These are phyloP conservation scores for Spea bombifrons DNA, from an alignment of 2,113 vertebrate genomes.

Conservation along the genomic window DNA sequence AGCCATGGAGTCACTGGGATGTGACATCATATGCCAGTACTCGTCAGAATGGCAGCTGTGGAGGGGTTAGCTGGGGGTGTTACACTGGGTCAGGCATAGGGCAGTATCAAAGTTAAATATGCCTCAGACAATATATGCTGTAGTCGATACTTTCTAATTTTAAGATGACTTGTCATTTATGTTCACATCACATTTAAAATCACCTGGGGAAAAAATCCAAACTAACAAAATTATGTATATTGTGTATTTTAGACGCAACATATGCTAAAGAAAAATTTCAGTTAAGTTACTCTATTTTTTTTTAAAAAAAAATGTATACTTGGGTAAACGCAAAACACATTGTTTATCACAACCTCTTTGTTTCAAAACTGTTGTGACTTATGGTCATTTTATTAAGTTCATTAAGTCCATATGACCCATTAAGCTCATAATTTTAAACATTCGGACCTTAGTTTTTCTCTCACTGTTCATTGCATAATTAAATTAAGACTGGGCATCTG, in stretches of 20 bases:
- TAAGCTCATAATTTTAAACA: slow-evolving; percentile 48
- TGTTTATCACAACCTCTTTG: slow-evolving; percentile 9
- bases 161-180: too few species aligned
- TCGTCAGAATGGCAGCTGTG: too few species aligned
- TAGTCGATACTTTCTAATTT: too few species aligned
- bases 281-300: slow-evolving; percentile 15
- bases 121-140: too few species aligned
- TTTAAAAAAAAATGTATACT: slow-evolving; percentile 17
- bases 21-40: too few species aligned
- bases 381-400: slow-evolving; percentile 24
- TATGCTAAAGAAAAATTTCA: background rate
- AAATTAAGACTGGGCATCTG: slow-evolving; percentile 48
- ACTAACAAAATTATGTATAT: background rate
- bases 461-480: slow-evolving; percentile 50
- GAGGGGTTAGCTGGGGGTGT: too few species aligned
- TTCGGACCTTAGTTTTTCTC: slow-evolving; percentile 52
- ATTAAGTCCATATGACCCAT: slow-evolving; percentile 39
- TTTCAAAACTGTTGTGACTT: slow-evolving; percentile 22
- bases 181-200: too few species aligned
- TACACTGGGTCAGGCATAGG: too few species aligned
- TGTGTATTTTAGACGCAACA: slow-evolving; percentile 36
- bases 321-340: slow-evolving; percentile 7
- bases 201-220: too few species aligned
- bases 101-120: too few species aligned
- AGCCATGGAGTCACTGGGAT: too few species aligned